Percentiles rank a stretch among this genome's conserved stretches.
Evolutionary conservation across 1,140 invertebrate species (phyloP).

Genomic region (honey bee (Apis mellifera)): DNA sequence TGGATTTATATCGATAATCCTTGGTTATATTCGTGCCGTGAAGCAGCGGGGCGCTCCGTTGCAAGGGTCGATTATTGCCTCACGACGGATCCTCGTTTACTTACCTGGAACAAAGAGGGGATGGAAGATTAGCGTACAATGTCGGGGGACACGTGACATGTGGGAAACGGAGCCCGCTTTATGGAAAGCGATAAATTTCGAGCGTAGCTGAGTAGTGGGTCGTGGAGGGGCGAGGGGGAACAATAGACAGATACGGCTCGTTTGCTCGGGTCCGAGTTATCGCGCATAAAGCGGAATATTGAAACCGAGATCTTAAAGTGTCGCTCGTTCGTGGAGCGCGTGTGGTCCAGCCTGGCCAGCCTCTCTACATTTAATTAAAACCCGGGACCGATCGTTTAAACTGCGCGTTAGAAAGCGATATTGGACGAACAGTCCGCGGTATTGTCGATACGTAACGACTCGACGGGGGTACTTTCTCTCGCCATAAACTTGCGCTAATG

Average conservation of each 20-base stretch:
- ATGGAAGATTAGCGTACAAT: constrained; percentile 28
- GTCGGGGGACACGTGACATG: background rate
- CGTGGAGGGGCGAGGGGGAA: background rate
- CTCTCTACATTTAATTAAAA: constrained; percentile 32
- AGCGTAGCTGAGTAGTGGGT: background rate
- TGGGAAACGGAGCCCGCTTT: background rate
- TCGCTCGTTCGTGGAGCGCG: constrained; percentile 3
- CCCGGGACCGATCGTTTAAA: background rate
- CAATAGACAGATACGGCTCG: constrained; percentile 17
- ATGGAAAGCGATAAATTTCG: constrained; percentile 14
- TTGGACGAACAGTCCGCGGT: background rate
- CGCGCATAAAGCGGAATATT: constrained; percentile 37
- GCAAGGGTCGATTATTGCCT: constrained; percentile 6
- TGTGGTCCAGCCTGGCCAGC: constrained; percentile 17
- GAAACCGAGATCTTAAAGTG: constrained; percentile 22
- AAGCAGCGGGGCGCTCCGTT: too few species aligned
- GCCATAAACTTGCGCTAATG: background rate
- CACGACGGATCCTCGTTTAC: constrained; percentile 43
- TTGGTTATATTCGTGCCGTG: background rate
- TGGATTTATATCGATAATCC: background rate
- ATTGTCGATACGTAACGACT: background rate
- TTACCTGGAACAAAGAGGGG: constrained; percentile 70
- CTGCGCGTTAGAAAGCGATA: background rate
- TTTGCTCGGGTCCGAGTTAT: constrained; percentile 37
- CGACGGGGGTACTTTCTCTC: background rate